Percentiles rank a stretch among this genome's conserved stretches.
phyloP scores from a whole-genome alignment of 1,140 invertebrate genomes.

The Heliconius hermathena region DNA sequence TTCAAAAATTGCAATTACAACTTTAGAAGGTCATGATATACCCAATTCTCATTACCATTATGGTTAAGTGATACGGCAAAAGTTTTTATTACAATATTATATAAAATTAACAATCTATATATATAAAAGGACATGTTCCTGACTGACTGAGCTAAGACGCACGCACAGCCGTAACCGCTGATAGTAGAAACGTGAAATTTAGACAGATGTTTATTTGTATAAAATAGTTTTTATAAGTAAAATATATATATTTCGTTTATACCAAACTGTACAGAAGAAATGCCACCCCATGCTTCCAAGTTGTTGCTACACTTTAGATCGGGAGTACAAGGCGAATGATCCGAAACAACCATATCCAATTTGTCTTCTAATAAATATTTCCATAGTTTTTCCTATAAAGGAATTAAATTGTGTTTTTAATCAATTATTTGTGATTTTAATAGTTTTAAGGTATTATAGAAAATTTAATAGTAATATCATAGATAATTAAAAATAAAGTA shows the following conservation, averaged over 20 bases:
- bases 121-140: too few relatives aligned
- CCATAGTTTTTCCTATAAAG: conserved; percentile 84
- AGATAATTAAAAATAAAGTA: too few relatives aligned
- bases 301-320: conserved; percentile 86
- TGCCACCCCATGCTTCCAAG: conserved; percentile 87
- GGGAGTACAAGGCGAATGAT: conserved; percentile 88
- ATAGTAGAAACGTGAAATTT: too few relatives aligned
- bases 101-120: too few relatives aligned
- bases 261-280: conserved; percentile 89
- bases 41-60: neutral
- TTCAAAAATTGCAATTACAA: too few relatives aligned
- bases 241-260: conserved; percentile 25
- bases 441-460: too few relatives aligned
- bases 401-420: neutral
- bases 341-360: conserved; percentile 87
- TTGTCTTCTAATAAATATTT: conserved; percentile 81
- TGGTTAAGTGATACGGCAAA: neutral
- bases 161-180: too few relatives aligned
- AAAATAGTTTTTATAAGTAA: too few relatives aligned
- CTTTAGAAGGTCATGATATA: neutral
- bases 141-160: too few relatives aligned
- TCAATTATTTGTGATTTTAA: neutral
- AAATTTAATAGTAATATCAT: too few relatives aligned
- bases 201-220: too few relatives aligned
- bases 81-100: too few relatives aligned